phyloP scores from a whole-genome alignment of 2,113 vertebrate species.

The Anthoscopus minutus region DNA sequence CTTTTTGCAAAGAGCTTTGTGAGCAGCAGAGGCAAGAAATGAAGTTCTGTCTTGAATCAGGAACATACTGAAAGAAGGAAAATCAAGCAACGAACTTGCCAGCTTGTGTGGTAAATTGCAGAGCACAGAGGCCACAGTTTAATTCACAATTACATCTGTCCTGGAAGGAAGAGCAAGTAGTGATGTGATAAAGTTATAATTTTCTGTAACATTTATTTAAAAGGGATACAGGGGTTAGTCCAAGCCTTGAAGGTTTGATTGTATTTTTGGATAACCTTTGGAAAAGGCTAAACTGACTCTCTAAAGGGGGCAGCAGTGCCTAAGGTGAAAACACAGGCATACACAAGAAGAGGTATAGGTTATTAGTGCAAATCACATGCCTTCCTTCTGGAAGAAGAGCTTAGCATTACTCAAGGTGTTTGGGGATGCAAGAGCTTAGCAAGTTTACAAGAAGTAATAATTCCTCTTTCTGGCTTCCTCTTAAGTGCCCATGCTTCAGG shows the following conservation, averaged over 20 bases:
- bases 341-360: background rate
- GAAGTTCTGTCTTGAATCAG: background rate
- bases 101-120: background rate
- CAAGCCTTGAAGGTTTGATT: background rate
- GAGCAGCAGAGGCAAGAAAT: background rate
- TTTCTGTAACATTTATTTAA: background rate
- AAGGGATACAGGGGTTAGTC: background rate
- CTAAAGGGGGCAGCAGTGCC: background rate
- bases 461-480: background rate
- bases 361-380: background rate
- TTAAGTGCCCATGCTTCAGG: background rate
- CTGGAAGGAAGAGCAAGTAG: background rate
- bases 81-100: background rate
- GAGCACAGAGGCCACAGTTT: background rate
- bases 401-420: background rate
- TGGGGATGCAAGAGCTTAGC: background rate
- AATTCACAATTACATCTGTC: background rate
- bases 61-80: background rate
- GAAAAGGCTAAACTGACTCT: background rate
- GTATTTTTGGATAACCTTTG: background rate
- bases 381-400: background rate
- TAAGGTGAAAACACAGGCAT: background rate
- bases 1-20: background rate
- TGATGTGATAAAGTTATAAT: background rate
- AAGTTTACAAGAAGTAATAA: background rate